Evolutionary conservation across 2,113 vertebrate species (phyloP).

Genomic region (Barnardius zonarius): DNA sequence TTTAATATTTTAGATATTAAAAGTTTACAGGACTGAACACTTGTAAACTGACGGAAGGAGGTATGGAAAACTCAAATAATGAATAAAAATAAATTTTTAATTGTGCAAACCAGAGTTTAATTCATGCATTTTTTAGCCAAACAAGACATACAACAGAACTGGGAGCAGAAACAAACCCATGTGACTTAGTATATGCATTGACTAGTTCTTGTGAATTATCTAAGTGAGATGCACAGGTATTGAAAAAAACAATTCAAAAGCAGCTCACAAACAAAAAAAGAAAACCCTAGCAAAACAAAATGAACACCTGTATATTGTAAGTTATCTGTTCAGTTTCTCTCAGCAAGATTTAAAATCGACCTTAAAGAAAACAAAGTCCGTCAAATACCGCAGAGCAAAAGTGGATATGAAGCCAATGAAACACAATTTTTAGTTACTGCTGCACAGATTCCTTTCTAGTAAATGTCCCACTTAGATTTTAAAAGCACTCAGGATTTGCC

Average conservation of each 20-base stretch:
- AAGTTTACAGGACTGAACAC: neutral
- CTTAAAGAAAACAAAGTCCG: neutral
- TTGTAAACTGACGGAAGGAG: neutral
- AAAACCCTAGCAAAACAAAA: neutral
- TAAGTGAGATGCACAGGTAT: neutral
- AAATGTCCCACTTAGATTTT: neutral
- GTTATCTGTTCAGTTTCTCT: neutral
- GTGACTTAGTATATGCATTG: neutral
- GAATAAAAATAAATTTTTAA: neutral
- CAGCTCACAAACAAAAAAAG: neutral
- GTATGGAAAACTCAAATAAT: neutral
- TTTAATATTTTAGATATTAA: neutral
- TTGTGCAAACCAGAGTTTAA: neutral
- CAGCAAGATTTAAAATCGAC: neutral
- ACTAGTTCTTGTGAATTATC: neutral
- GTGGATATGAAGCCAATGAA: neutral
- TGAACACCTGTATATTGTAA: neutral
- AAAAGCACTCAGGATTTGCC: neutral
- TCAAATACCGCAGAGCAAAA: neutral
- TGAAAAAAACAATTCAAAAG: neutral
- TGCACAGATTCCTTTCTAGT: neutral
- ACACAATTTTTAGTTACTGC: neutral
- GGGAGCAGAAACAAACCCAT: neutral
- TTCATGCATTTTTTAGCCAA: neutral
- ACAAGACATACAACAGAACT: accelerated